These are phyloP conservation scores for Blennius ocellaris DNA, from an alignment of 2,113 vertebrate genomes.

Conservation along the genomic window DNA sequence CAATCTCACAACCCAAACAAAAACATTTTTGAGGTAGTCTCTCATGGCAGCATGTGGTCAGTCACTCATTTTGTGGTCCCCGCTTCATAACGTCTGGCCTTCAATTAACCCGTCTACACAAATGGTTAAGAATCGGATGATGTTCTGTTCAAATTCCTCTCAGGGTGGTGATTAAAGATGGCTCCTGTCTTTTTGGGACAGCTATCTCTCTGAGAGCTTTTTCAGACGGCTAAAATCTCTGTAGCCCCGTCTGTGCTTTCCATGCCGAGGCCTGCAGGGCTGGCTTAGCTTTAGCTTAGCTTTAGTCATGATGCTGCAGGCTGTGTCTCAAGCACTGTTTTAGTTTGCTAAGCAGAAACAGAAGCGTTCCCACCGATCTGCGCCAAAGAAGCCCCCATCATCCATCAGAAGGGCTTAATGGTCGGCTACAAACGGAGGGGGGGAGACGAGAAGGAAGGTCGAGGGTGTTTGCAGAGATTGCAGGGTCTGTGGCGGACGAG, in stretches of 20 bases:
- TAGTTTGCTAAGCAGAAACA: slow-evolving; percentile 88
- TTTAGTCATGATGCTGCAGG: slow-evolving; percentile 61
- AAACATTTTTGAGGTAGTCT: slow-evolving; percentile 43
- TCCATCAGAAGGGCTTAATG: slow-evolving; percentile 84
- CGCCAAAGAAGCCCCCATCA: slow-evolving; percentile 82
- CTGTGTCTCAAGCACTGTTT: slow-evolving; percentile 68
- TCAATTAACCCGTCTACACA: slow-evolving; percentile 33
- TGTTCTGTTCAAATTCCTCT: slow-evolving; percentile 34
- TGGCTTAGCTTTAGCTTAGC: slow-evolving; percentile 70
- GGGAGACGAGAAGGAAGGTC: slow-evolving; percentile 31
- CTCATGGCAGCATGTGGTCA: slow-evolving; percentile 31
- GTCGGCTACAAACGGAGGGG: slow-evolving; percentile 47
- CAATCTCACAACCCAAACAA: slow-evolving; percentile 52
- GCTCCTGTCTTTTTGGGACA: slow-evolving; percentile 33
- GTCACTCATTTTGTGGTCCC: slow-evolving; percentile 32
- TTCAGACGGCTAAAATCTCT: slow-evolving; percentile 23
- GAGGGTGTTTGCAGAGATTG: slow-evolving; percentile 49
- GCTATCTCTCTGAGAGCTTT: slow-evolving; percentile 39
- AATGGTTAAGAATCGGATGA: slow-evolving; percentile 36
- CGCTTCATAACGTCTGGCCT: background rate
- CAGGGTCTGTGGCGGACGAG: slow-evolving; percentile 34
- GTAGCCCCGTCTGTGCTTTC: slow-evolving; percentile 23
- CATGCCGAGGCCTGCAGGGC: slow-evolving; percentile 42
- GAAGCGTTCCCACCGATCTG: slow-evolving; percentile 84
- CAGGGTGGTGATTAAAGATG: slow-evolving; percentile 40